Evolutionary conservation across 2,113 vertebrate genomes (phyloP), one percentile per base, ranked within the genome.

Genomic region (Corythornis cristatus): DNA sequence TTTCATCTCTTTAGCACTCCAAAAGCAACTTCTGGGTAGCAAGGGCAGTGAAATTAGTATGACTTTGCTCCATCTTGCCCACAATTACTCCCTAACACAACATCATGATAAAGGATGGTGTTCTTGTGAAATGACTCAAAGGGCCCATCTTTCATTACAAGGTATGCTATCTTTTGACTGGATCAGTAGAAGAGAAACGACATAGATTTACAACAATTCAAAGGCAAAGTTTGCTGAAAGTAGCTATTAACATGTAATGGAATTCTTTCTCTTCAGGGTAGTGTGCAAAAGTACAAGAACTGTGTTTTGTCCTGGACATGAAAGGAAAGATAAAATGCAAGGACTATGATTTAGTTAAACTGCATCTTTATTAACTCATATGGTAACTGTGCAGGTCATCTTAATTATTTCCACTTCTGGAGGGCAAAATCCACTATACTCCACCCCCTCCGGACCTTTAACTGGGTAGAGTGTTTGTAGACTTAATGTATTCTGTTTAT

Each of bases 1-100:
- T 97, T 96, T 95, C 58, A 93, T 94, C 74, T 93, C 86, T 78
- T 90, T 74, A 22, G 42, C 80, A 42, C 67, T 95, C 72, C 17
- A 11, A 90, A 93, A 90, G 58, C 57, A 94, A 51, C 66, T 65
- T 82, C 83, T 81, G 66, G 81, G 75, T 46, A 82, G 68, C 78
- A 64, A 62, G 83, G 82, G 67, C 77, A 53, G 48, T 78, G 70
- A 85, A 95, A 79, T 95, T 79, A 37, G 80, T 40, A n/a, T 37
- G 43, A 18, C 81, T 76, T 3, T 74, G 75, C 61, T 94, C 70
- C 78, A 53, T 84, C 86, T 90, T 92, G 75, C 73, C 86, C 88
- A 91, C 81, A 80, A 31, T 60, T 93, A 45, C 4, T 2, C 68
- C 71, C 58, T 77, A 89, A 82, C 45, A 74, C 61, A 83, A n/a